Percentiles rank a stretch among this genome's conserved stretches.
Evolutionary conservation across 1,140 invertebrate genomes (phyloP).

Genomic region (Ooceraea biroi): DNA sequence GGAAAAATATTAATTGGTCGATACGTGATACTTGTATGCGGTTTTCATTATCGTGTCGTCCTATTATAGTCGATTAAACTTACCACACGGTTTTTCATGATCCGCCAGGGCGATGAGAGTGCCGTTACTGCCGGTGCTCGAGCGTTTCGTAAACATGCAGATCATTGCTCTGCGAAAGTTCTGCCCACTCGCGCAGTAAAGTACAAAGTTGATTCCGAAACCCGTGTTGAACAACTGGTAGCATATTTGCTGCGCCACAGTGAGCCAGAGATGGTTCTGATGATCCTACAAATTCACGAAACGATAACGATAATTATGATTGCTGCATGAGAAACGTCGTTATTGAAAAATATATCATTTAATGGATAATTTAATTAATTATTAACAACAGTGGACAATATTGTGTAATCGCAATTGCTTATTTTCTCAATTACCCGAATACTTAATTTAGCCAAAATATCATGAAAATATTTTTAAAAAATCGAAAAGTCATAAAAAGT

Average conservation of each 20-base stretch:
- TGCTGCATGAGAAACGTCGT: neutral
- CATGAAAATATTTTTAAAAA: neutral
- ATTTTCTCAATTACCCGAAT: neutral
- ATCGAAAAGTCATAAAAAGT: neutral
- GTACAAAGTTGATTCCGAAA: slow-evolving; percentile 94
- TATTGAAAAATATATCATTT: neutral
- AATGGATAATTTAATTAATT: neutral
- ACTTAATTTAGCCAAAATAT: neutral
- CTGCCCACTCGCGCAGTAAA: slow-evolving; percentile 93
- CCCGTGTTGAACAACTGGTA: slow-evolving; percentile 92
- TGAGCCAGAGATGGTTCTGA: slow-evolving; percentile 75
- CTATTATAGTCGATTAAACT: slow-evolving; percentile 13
- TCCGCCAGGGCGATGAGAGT: slow-evolving; percentile 44
- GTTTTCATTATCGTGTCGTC: neutral
- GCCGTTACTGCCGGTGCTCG: slow-evolving; percentile 70
- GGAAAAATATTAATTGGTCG: neutral
- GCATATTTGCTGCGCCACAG: slow-evolving; percentile 87
- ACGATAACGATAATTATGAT: slow-evolving; percentile 29
- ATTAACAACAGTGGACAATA: neutral
- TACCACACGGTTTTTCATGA: slow-evolving; percentile 66
- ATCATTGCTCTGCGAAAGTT: slow-evolving; percentile 90
- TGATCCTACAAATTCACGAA: slow-evolving; percentile 66
- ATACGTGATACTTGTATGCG: neutral
- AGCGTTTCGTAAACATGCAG: slow-evolving; percentile 79
- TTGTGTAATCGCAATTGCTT: neutral